These are phyloP conservation scores for Montipora foliosa DNA, from an alignment of 64 coral and sea anemone species.

Conservation along the genomic window DNA sequence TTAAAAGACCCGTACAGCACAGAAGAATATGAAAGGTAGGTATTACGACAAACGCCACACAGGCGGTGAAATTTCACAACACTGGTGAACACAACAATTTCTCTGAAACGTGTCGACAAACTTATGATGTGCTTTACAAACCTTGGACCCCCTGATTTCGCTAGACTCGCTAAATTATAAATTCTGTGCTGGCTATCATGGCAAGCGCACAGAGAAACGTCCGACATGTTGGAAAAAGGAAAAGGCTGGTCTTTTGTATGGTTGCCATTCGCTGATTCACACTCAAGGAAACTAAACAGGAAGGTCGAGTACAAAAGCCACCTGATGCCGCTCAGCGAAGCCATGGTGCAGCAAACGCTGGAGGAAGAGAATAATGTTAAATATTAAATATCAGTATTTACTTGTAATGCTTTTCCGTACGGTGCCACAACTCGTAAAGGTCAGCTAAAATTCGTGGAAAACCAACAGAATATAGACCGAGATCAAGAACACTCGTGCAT, in stretches of 20 bases:
- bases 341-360: neutral
- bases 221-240: neutral
- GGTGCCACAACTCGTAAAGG: no score
- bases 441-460: no score
- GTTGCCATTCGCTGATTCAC: neutral
- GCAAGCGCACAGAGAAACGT: neutral
- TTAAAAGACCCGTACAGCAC: no score
- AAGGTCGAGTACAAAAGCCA: neutral
- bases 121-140: neutral
- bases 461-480: no score
- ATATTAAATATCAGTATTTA: no score
- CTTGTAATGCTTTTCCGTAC: no score
- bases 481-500: no score
- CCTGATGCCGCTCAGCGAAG: neutral
- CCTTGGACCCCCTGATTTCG: neutral
- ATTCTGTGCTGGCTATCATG: neutral
- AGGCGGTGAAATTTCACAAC: no score
- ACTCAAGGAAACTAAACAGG: neutral
- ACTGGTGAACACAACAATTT: no score
- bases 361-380: neutral
- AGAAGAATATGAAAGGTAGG: no score
- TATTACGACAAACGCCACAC: no score
- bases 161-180: neutral
- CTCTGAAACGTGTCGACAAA: neutral
- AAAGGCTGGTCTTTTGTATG: neutral